phyloP scores from a whole-genome alignment of 2,797 vertebrate species.

The Fistularia commersonii region DNA sequence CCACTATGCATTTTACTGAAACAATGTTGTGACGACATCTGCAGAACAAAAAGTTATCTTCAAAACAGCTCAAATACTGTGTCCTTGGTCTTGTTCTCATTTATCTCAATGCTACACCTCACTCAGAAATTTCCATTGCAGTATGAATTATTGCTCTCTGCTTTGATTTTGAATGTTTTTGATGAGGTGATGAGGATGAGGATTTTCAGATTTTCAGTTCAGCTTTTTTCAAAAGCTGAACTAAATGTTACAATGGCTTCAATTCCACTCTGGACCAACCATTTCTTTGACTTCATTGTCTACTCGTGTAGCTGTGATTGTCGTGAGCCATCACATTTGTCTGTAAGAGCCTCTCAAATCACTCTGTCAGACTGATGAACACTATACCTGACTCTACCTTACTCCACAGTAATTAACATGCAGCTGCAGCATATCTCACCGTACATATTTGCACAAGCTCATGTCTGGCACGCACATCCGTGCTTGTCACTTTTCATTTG shows the following conservation, averaged over 20 bases:
- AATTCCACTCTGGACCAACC: not conserved
- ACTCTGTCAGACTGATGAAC: constrained; percentile 10
- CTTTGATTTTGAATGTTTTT: not conserved
- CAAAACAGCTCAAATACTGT: constrained; percentile 2
- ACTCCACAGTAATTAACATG: constrained; percentile 4
- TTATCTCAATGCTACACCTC: not conserved
- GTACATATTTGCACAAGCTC: constrained; percentile 11
- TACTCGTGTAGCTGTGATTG: constrained; percentile 9
- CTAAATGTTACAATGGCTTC: not conserved
- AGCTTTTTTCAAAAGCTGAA: no score
- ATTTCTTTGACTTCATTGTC: not conserved
- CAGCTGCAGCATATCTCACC: constrained; percentile 13
- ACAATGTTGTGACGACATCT: constrained; percentile 2
- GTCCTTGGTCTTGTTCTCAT: constrained; percentile 6
- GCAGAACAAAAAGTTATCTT: constrained; percentile 2
- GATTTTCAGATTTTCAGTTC: no score
- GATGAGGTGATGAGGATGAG: not conserved
- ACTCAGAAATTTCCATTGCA: not conserved
- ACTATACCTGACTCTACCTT: constrained; percentile 31
- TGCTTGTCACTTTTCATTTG: constrained; percentile 9
- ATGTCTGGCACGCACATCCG: constrained; percentile 1
- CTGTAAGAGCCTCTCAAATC: constrained; percentile 28
- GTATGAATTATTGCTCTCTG: not conserved
- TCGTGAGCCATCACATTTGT: constrained; percentile 3
- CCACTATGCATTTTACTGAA: not conserved